Base-by-base conservation (phyloP, 2,113 vertebrate species). In the Falco punctatus region DNA sequence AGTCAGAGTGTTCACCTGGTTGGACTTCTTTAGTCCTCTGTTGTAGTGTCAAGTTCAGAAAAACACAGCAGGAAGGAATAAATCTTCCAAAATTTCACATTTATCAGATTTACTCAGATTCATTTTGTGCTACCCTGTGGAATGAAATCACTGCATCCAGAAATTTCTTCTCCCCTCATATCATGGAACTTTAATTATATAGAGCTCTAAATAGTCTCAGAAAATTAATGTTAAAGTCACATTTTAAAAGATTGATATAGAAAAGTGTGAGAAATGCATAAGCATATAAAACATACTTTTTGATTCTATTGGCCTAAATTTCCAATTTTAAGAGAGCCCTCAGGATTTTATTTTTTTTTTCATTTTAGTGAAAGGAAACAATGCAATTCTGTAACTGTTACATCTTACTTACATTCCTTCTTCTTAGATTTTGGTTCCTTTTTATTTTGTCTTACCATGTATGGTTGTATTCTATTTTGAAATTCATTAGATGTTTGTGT, bases 401-500 rank as follows among this genome's bases (percentile, higher is more conserved):
- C 3, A 19, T 27, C 27, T 19, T 48, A 44, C 5, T 67, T 69
- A 54, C 26, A 72, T 94, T 78, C 21, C 21, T 51, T 52, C 66
- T 73, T 71, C 35, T 75, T 49, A 64, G 26, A 23, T 59, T 55
- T 79, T 52, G 1, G 62, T 88, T 86, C 33, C 22, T 28, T 73
- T 77, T 33, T 22, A 21, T 86, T 92, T 84, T 66, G 9, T 57
- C 94, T 96, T 96, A 98, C 98, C 98, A 95, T 95, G 15, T 98
- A 98, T 27, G 97, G 96, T 28, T 85, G 85, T 57, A 98, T 52
- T 69, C 83, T 97, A 3, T 57, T 79, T 78, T 95, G 96, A 94
- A 97, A 97, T 95, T 96, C 97, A 49, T 59, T 71, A 3, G 98
- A 98, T 44, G 72, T 81, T 80, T 96, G 93, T 48, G 98, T 98